A percentile compares a stretch with the other conserved stretches of the same genome.
These are phyloP conservation scores for Pteronotus mesoamericanus DNA, from an alignment of 2,797 vertebrate genomes.

Conservation along the genomic window DNA sequence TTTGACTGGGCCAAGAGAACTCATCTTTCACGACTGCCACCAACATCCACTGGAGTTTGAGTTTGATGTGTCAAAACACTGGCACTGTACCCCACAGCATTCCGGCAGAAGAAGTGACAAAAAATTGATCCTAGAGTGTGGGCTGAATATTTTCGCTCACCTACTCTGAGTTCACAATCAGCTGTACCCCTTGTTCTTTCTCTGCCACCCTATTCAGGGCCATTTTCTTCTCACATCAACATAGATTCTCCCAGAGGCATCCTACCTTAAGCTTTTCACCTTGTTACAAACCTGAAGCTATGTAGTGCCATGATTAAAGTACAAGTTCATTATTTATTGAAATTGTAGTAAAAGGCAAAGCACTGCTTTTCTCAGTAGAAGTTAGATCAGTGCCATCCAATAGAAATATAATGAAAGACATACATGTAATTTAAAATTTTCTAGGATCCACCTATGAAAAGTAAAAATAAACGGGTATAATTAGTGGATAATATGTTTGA, in stretches of 20 bases:
- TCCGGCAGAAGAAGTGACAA: neutral
- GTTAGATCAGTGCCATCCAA: neutral
- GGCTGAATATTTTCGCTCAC: neutral
- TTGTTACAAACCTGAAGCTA: neutral
- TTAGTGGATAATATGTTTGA: neutral
- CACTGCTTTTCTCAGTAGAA: neutral
- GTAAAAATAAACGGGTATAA: neutral
- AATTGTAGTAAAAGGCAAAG: neutral
- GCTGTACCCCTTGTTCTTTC: neutral
- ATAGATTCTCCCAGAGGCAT: neutral
- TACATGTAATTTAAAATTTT: neutral
- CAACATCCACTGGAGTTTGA: neutral
- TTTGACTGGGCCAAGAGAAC: neutral
- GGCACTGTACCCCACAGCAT: neutral
- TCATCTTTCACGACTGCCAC: neutral
- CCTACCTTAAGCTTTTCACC: neutral
- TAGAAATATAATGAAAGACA: neutral
- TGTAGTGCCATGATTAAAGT: neutral
- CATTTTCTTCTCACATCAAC: neutral
- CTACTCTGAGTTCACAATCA: neutral
- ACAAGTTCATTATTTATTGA: neutral
- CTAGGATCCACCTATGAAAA: neutral
- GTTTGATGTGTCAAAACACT: neutral
- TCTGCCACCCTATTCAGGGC: too few relatives aligned
- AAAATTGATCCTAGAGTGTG: neutral